Base-by-base conservation (phyloP, 2,113 vertebrate genomes). In the Manacus vitellinus region DNA sequence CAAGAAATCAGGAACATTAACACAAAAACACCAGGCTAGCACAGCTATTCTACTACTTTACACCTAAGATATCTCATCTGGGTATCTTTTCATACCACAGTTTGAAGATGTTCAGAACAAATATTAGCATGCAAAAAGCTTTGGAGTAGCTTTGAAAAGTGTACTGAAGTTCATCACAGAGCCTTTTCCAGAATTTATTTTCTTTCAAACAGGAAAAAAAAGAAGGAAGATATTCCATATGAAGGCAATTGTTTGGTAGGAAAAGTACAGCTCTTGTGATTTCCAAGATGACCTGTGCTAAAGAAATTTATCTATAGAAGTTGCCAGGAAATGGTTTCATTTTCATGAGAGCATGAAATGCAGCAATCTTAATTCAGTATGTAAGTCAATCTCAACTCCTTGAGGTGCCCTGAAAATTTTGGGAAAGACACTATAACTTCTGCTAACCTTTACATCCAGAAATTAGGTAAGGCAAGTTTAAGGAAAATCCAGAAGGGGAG, bases 401-500 rank as follows among this genome's bases (percentile, higher is more conserved):
- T 77, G 82, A 90, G 25, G 15, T 84, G 67, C 59, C 15, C 6
- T 78, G 66, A 94, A 84, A 78, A 59, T 72, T 67, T 80, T 55
- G 68, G 68, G 65, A 39, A 91, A 79, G 54, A 80, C 59, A 47
- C 90, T 82, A 6, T 33, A 49, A 88, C 68, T 93, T 94, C 82
- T 88, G 85, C 85, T 92, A 93, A 93, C 65, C 82, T 92, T 76
- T 87, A 89, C 51, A 82, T 89, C 70, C 88, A 89, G 77, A 93
- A 96, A 93, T 79, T 96, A 93, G 72, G 88, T 93, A 93, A 52
- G 59, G 59, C 43, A 96, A 92, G 61, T 91, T 94, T 70, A 72
- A 74, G 95, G 92, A 93, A 75, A 90, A 76, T 93, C 93, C 86
- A 96, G 93, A 93, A 95, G 89, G 85, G 52, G 96, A 86, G 93